Percentiles rank a stretch among this genome's conserved stretches.
phyloP scores from a whole-genome alignment of 2,113 vertebrate species.

The Triplophysa dalaica region DNA sequence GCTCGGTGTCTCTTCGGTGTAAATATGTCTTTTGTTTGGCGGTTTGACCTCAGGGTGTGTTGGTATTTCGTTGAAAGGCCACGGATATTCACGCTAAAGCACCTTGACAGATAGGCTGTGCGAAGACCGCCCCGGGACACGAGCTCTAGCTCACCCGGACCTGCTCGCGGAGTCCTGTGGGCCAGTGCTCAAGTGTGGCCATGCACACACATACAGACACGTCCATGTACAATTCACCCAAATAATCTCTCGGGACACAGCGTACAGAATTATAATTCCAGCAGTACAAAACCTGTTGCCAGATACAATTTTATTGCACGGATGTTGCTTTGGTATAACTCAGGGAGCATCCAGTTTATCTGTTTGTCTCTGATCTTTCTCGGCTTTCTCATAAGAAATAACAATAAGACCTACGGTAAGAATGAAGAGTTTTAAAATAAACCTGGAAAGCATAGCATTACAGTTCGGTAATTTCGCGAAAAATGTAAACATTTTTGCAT shows the following conservation, averaged over 20 bases:
- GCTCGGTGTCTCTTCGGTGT: slow-evolving; percentile 37
- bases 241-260: neutral
- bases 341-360: neutral
- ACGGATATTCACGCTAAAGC: slow-evolving; percentile 67
- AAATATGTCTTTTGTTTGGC: slow-evolving; percentile 52
- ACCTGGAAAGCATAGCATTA: too few species aligned
- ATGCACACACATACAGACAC: slow-evolving; percentile 22
- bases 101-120: slow-evolving; percentile 66
- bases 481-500: too few species aligned
- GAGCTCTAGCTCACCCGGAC: slow-evolving; percentile 61
- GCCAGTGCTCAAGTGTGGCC: slow-evolving; percentile 44
- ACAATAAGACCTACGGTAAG: too few species aligned
- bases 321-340: neutral
- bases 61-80: slow-evolving; percentile 59
- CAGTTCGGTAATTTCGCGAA: too few species aligned
- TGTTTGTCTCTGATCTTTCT: too few species aligned
- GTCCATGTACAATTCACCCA: neutral
- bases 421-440: too few species aligned
- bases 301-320: neutral
- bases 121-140: slow-evolving; percentile 66
- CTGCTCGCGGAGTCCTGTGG: slow-evolving; percentile 4
- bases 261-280: neutral
- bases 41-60: slow-evolving; percentile 63
- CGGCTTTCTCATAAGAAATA: too few species aligned
- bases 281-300: neutral